These are phyloP conservation scores for Cirrhinus mrigala DNA, from an alignment of 2,797 vertebrate species.

Conservation along the genomic window DNA sequence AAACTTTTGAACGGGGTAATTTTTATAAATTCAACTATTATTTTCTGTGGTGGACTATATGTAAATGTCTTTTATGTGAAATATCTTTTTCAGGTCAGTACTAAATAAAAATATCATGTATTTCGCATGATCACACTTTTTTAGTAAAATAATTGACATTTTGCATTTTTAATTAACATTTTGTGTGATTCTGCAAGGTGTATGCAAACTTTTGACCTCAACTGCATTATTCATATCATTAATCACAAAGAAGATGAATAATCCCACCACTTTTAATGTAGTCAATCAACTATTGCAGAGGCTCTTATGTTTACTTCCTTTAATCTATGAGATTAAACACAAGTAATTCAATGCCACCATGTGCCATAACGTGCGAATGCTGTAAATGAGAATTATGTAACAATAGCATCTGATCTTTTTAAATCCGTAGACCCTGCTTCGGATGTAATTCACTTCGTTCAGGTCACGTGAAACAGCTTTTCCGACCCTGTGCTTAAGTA, in stretches of 20 bases:
- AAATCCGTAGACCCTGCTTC: conserved; percentile 38
- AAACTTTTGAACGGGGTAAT: too few relatives aligned
- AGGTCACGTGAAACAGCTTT: conserved; percentile 29
- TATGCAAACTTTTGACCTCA: too few relatives aligned
- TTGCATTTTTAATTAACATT: too few relatives aligned
- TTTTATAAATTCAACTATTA: too few relatives aligned
- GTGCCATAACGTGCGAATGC: conserved; percentile 1
- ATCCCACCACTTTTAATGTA: not conserved
- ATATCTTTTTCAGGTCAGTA: too few relatives aligned
- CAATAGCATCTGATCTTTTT: conserved; percentile 39
- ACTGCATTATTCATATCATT: not conserved
- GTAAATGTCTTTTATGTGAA: too few relatives aligned
- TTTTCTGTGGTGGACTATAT: too few relatives aligned
- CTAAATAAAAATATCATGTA: too few relatives aligned
- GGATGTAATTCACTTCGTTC: conserved; percentile 3
- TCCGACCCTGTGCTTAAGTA: conserved; percentile 10
- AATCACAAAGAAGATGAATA: not conserved
- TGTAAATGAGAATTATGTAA: conserved; percentile 38
- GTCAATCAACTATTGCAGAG: not conserved
- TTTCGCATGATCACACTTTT: too few relatives aligned
- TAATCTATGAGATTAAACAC: conserved; percentile 25
- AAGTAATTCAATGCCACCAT: conserved; percentile 28
- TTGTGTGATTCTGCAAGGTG: too few relatives aligned
- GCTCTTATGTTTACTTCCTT: conserved; percentile 5
- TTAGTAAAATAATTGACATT: too few relatives aligned